These are phyloP conservation scores for Drosophila baimaii DNA, from an alignment of 1,140 invertebrate genomes.

Conservation along the genomic window DNA sequence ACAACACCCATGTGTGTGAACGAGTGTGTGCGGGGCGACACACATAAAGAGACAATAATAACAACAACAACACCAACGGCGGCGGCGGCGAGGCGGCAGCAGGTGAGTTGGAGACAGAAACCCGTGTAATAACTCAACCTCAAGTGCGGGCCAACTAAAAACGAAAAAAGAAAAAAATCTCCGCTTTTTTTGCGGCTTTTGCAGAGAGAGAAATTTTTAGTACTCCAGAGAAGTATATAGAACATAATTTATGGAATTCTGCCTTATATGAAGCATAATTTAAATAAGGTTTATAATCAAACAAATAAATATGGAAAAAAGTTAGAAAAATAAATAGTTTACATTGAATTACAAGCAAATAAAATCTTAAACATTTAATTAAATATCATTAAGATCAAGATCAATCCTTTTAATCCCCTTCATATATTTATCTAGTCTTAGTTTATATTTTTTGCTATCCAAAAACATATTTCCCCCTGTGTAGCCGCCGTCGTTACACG, in stretches of 20 bases:
- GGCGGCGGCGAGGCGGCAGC: constrained; percentile 25
- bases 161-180: constrained; percentile 31
- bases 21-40: constrained; percentile 50
- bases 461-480: constrained; percentile 6
- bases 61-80: neutral
- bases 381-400: too few species aligned
- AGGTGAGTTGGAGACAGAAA: constrained; percentile 50
- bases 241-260: too few species aligned
- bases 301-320: too few species aligned
- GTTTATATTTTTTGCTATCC: neutral
- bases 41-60: constrained; percentile 33
- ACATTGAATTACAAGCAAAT: too few species aligned
- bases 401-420: neutral
- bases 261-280: neutral
- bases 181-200: constrained; percentile 34
- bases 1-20: constrained; percentile 32
- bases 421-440: neutral
- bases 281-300: too few species aligned
- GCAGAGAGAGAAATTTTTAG: constrained; percentile 24
- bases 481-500: constrained; percentile 38
- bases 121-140: constrained; percentile 74
- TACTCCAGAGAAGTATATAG: neutral
- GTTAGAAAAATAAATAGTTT: too few species aligned
- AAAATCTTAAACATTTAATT: too few species aligned
- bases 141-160: constrained; percentile 71